Evolutionary conservation across 2,113 vertebrate species (phyloP).

Genomic region (Brachypodius melanocephalos): DNA sequence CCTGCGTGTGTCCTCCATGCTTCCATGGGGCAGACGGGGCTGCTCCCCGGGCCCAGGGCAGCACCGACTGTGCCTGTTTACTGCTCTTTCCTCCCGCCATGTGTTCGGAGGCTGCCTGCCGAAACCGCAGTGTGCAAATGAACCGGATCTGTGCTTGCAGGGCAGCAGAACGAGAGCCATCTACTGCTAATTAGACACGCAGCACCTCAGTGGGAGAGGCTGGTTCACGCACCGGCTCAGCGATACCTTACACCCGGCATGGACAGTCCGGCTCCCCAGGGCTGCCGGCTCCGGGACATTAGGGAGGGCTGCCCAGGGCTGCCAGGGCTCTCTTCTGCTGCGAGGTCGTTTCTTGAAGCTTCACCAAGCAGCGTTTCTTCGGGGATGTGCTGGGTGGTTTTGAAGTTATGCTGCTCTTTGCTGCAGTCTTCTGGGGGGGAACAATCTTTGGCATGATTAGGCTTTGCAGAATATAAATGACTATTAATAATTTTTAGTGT

Average conservation of each 20-base stretch:
- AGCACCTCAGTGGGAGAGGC: not conserved
- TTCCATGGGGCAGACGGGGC: not conserved
- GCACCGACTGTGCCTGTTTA: fast-evolving
- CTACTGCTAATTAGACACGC: not conserved
- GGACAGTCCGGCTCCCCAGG: not conserved
- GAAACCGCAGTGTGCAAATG: not conserved
- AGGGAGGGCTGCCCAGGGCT: not conserved
- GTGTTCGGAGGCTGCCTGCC: not conserved
- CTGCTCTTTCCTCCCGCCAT: not conserved
- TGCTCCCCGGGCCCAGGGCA: not conserved
- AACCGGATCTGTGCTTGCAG: not conserved
- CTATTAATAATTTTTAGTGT: conserved; percentile 21
- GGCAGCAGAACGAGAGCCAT: not conserved
- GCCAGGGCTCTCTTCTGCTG: not conserved
- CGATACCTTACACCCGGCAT: fast-evolving
- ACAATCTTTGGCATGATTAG: not conserved
- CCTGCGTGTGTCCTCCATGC: not conserved
- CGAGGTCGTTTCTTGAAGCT: not conserved
- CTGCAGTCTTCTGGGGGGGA: not conserved
- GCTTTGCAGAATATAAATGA: conserved; percentile 29
- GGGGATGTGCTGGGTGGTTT: not conserved
- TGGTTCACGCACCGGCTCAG: not conserved
- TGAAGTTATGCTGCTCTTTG: not conserved
- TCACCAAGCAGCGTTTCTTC: not conserved
- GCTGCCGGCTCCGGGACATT: not conserved